Percentiles rank a stretch among this genome's conserved stretches.
phyloP scores from a whole-genome alignment of 2,888 invertebrate species.

The Temnothorax ravouxi region DNA sequence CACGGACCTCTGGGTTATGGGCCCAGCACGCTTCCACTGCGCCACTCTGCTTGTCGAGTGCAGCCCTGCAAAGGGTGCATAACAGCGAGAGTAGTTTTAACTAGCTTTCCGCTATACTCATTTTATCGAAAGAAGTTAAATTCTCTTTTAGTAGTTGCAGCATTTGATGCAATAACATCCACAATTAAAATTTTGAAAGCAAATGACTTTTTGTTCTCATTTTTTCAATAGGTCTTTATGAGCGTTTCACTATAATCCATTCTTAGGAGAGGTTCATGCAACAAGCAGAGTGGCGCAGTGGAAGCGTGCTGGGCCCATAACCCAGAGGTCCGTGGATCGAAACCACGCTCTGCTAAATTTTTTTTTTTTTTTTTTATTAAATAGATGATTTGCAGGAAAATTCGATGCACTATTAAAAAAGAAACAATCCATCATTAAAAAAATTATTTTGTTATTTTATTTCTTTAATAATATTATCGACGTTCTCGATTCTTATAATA shows the following conservation, averaged over 20 bases:
- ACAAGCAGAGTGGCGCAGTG: constrained; percentile 93
- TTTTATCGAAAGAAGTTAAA: background rate
- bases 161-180: background rate
- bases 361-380: constrained; percentile 3
- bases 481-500: too few relatives aligned
- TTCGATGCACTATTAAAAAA: background rate
- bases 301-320: constrained; percentile 95
- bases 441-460: background rate
- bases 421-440: background rate
- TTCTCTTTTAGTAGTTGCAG: background rate
- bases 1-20: constrained; percentile 85
- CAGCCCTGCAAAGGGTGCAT: background rate
- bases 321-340: constrained; percentile 97
- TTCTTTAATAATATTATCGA: background rate
- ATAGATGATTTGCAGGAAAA: background rate
- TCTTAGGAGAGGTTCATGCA: fast-evolving
- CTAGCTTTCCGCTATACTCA: background rate
- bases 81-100: background rate
- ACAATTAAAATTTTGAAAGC: background rate
- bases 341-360: constrained; percentile 93
- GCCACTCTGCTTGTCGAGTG: constrained; percentile 80
- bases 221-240: background rate
- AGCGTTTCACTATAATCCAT: background rate
- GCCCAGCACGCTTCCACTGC: constrained; percentile 85
- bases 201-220: background rate